Base-by-base conservation (phyloP, 2,797 vertebrate genomes). In the Chaenodraco wilsoni region DNA sequence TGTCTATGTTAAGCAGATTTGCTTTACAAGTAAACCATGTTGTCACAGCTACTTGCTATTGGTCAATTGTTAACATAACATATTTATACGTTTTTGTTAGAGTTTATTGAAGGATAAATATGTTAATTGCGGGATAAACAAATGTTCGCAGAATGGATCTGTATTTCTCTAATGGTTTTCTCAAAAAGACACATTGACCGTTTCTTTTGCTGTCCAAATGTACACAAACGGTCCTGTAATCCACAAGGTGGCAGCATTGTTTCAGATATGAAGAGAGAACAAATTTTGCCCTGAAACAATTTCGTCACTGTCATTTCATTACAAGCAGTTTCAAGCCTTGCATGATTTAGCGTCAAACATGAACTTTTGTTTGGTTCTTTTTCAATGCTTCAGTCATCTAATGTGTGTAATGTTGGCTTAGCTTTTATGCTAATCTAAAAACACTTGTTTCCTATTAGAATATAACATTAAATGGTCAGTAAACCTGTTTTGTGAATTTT, bases 191-290 rank as follows among this genome's bases (percentile, higher is more conserved):
- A 23, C 10, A 57, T 11, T 21, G 31, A 27, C 51, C 1, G 2
- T n/a, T 23, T 23, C 2, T 55, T 16, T 61, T 51, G 7, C 12
- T 17, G 16, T n/a, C 2, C 3, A 52, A 40, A 15, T 45, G 17
- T 15, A 9, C 9, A 0, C 41, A 40, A 1, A 3, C 9, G 71
- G 48, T 44, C 23, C 3, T 57, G 0, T 21, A 0, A 6, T 41
- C 88, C 94, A 92, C 86, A 81, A 84, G 83, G 75, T 90, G 93
- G 90, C 90, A 92, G 84, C 72, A 81, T 80, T 82, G 77, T 40
- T 58, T 54, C 45, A 17, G 12, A 17, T 58, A 23, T 72, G 5
- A 31, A 54, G 3, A n/a, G 5, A 41, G 5, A 68, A 33, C 10
- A 9, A 40, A 41, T 9, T 48, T 33, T 43, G 16, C 15, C 49